These are phyloP conservation scores for Hofmannophila pseudospretella DNA, from an alignment of 2,888 invertebrate species.

Conservation along the genomic window DNA sequence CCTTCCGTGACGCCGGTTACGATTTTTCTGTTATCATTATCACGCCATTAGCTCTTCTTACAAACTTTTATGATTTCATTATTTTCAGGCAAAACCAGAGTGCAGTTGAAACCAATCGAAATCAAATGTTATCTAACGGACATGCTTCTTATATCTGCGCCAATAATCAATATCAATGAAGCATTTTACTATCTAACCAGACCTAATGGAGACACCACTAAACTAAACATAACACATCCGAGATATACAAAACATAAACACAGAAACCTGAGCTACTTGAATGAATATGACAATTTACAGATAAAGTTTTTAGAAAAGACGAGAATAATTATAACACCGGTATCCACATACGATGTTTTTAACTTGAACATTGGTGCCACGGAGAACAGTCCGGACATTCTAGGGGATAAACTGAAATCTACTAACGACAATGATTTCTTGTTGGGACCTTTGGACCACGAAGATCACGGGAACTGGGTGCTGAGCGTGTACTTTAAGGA, in stretches of 20 bases:
- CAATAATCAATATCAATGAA: slow-evolving; percentile 26
- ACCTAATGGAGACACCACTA: slow-evolving; percentile 40
- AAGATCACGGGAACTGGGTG: slow-evolving; percentile 63
- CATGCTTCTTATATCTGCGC: slow-evolving; percentile 41
- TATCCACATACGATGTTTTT: slow-evolving; percentile 24
- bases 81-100: slow-evolving; percentile 46
- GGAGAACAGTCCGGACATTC: slow-evolving; percentile 12
- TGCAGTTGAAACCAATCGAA: slow-evolving; percentile 34
- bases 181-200: slow-evolving; percentile 36
- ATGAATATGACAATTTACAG: slow-evolving; percentile 13
- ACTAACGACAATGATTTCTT: slow-evolving; percentile 41
- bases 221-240: slow-evolving; percentile 26
- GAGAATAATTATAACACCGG: slow-evolving; percentile 16
- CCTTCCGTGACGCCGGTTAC: no score
- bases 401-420: slow-evolving; percentile 16
- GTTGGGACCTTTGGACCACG: slow-evolving; percentile 47
- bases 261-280: not conserved
- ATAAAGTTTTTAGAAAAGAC: slow-evolving; percentile 12
- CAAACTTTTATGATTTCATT: no score
- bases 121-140: slow-evolving; percentile 38
- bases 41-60: no score
- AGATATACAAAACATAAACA: slow-evolving; percentile 7
- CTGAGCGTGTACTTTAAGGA: slow-evolving; percentile 41
- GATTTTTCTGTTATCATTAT: no score
- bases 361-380: slow-evolving; percentile 18